Evolutionary conservation across 2,797 vertebrate genomes (phyloP).

Genomic region (Acipenser transmontanus): DNA sequence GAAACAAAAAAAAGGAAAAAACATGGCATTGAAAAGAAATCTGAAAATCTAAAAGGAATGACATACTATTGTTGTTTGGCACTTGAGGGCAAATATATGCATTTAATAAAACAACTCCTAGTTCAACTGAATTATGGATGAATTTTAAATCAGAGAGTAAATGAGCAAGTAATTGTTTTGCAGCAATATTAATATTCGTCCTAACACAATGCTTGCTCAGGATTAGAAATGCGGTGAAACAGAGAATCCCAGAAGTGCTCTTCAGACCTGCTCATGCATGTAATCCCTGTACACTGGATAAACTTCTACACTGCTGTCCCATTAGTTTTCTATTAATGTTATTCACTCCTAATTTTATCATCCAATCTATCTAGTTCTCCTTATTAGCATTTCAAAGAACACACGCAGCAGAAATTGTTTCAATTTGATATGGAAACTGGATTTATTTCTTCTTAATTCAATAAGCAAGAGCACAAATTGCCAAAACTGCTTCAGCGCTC

Average conservation of each 20-base stretch:
- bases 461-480: constrained; percentile 9
- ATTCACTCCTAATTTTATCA: constrained; percentile 45
- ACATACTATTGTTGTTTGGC: too few species aligned
- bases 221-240: constrained; percentile 43
- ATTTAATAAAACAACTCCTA: constrained; percentile 54
- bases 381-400: constrained; percentile 15
- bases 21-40: too few species aligned
- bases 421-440: constrained; percentile 5
- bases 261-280: constrained; percentile 49
- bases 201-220: constrained; percentile 54
- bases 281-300: constrained; percentile 47
- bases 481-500: not conserved
- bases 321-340: constrained; percentile 61
- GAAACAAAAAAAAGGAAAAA: too few species aligned
- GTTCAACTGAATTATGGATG: constrained; percentile 60
- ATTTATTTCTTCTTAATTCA: constrained; percentile 4
- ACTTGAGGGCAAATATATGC: constrained; percentile 37
- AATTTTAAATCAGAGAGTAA: constrained; percentile 66
- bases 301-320: constrained; percentile 48
- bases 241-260: constrained; percentile 48
- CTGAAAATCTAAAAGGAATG: too few species aligned
- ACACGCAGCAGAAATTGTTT: constrained; percentile 4
- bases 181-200: constrained; percentile 65
- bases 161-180: constrained; percentile 65
- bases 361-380: constrained; percentile 24